A percentile compares a stretch with the other conserved stretches of the same genome.
Conservation (phyloP, 2,888 invertebrate species). For the Amblyjoppa fuscipennis region DNA sequence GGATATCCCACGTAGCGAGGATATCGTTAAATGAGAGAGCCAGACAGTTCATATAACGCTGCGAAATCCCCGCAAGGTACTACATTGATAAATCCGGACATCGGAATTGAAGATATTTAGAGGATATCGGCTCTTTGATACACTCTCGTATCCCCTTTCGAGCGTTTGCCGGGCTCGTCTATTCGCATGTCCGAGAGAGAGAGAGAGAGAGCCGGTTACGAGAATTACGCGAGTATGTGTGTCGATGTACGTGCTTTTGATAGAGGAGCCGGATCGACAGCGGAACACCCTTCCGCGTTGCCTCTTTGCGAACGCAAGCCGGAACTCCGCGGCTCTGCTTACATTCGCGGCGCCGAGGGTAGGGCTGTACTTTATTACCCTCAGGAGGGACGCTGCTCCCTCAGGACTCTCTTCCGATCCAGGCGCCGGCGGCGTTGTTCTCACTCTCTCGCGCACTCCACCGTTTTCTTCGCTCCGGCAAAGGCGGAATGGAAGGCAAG, state of each 20-base stretch:
- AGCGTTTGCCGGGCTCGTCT: constrained; percentile 9
- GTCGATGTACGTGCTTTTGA: constrained; percentile 7
- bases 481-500: constrained; percentile 36
- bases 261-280: neutral
- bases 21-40: neutral
- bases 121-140: constrained; percentile 24
- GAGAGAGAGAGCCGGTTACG: neutral
- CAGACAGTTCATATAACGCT: neutral
- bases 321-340: constrained; percentile 49
- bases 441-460: constrained; percentile 9
- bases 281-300: neutral
- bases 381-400: constrained; percentile 33
- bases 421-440: constrained; percentile 10
- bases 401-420: constrained; percentile 10
- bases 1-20: constrained; percentile 4
- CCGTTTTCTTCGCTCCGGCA: constrained; percentile 38
- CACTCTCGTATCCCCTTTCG: neutral
- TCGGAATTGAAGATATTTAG: constrained; percentile 13
- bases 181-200: neutral
- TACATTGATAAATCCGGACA: neutral
- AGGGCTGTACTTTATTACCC: constrained; percentile 52
- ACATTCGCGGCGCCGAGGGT: constrained; percentile 32
- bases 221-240: neutral
- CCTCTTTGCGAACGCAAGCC: constrained; percentile 10
- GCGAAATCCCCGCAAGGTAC: neutral